Base-by-base conservation (phyloP, 2,113 vertebrate genomes). In the Monarcha castaneiventris region DNA sequence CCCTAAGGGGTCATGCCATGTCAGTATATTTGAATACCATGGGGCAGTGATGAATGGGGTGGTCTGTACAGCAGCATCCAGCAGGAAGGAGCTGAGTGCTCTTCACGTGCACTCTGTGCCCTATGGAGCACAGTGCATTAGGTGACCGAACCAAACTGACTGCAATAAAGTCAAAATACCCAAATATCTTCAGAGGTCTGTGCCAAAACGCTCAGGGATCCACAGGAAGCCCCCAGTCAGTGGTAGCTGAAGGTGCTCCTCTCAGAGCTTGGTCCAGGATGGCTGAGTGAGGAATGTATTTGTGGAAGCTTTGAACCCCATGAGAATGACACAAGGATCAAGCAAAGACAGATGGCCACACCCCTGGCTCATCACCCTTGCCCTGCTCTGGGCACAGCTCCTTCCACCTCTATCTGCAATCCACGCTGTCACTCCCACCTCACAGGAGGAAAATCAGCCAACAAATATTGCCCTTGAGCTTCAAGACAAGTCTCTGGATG, bases 311-410 rank as follows among this genome's bases (percentile, higher is more conserved):
- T 26, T 72, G 39, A 87, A 32, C 46, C 21, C n/a, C 58, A 29
- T 2, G 4, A 37, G 59, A 71, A 17, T 4, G 30, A 33, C 11
- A 44, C 0, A 0, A 55, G 74, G 48, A 63, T 6, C 13, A 20
- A 29, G n/a, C 79, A 56, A 35, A 58, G 72, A 13, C 83, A 66
- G 44, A 37, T 11, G 19, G 33, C 13, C 62, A 76, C 35, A 71
- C 22, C 84, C 76, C 89, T 21, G 21, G 15, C 68, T 61, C 13
- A 2, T 32, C 56, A n/a, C 19, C 39, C 37, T 16, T 11, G 18
- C 19, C 8, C 52, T 59, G 71, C 87, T 32, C 54, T 10, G 2
- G 43, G 56, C 69, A 68, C 3, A 1, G 62, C 75, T 87, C 54
- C 84, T 68, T 67, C 59, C 87, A 68, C 77, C 37, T 69, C 77